A percentile compares a stretch with the other conserved stretches of the same genome.
Conservation (phyloP, 2,888 invertebrate genomes). For the Tachina fera region DNA sequence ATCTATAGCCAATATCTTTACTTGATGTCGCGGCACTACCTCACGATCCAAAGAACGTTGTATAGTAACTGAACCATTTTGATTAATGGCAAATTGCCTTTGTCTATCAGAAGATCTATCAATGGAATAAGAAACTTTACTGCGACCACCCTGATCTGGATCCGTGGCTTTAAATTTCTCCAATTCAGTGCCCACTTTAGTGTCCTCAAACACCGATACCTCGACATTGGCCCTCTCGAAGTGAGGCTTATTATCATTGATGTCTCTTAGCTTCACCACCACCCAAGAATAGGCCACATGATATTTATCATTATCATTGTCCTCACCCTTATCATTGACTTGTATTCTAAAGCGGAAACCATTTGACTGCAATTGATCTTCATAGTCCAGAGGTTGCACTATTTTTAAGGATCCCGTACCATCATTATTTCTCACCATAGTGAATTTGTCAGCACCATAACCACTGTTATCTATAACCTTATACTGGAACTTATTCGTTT, state of each 20-base stretch:
- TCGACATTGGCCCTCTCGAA: conserved; percentile 97
- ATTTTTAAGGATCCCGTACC: conserved; percentile 97
- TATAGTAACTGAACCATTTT: conserved; percentile 97
- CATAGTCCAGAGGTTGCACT: conserved; percentile 97
- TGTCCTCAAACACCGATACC: conserved; percentile 95
- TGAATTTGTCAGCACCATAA: conserved; percentile 97
- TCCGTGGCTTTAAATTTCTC: conserved; percentile 98
- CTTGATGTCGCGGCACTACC: conserved; percentile 97
- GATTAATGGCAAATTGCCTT: conserved; percentile 96
- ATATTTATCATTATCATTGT: conserved; percentile 97
- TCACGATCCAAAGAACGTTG: conserved; percentile 96
- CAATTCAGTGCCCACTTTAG: conserved; percentile 93
- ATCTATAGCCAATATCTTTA: conserved; percentile 97
- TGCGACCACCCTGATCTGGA: conserved; percentile 97
- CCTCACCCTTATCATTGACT: conserved; percentile 97
- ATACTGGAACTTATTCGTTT: conserved; percentile 98
- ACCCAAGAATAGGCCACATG: conserved; percentile 98
- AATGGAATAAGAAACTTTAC: conserved; percentile 95
- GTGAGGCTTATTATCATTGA: conserved; percentile 98
- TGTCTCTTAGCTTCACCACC: conserved; percentile 95
- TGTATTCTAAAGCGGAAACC: conserved; percentile 97
- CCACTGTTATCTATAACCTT: conserved; percentile 97
- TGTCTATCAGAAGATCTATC: conserved; percentile 96
- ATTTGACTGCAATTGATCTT: conserved; percentile 96
- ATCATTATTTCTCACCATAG: conserved; percentile 98